Evolutionary conservation across 1,140 invertebrate genomes (phyloP).

Genomic region (Scaptomyza pallida): DNA sequence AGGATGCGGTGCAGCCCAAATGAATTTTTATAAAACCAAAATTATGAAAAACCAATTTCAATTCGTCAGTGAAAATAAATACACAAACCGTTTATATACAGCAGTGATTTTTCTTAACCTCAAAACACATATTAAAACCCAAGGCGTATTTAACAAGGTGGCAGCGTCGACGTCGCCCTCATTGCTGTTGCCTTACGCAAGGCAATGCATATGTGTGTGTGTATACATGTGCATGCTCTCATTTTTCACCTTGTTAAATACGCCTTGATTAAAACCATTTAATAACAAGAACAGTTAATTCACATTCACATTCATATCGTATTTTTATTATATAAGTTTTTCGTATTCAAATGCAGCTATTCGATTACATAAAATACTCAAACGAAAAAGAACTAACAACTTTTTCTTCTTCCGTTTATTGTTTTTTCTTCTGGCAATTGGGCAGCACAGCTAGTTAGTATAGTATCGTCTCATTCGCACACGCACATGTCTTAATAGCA

Average conservation of each 20-base stretch:
- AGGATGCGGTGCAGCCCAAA: conserved; percentile 16
- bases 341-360: conserved; percentile 41
- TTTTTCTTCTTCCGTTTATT: neutral
- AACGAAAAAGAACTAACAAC: too few relatives aligned
- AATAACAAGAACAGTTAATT: neutral
- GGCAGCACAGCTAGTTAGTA: conserved; percentile 63
- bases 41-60: neutral
- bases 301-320: conserved; percentile 17
- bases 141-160: too few relatives aligned
- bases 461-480: conserved; percentile 8
- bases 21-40: neutral
- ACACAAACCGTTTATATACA: too few relatives aligned
- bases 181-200: too few relatives aligned
- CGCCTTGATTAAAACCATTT: too few relatives aligned
- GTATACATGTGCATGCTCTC: too few relatives aligned
- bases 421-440: conserved; percentile 61
- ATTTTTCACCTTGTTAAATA: too few relatives aligned
- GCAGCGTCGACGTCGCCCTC: too few relatives aligned
- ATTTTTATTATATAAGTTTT: conserved; percentile 9
- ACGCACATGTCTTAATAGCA: conserved; percentile 86
- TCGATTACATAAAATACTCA: conserved; percentile 14
- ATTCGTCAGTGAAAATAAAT: too few relatives aligned
- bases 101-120: too few relatives aligned
- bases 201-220: too few relatives aligned
- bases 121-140: too few relatives aligned